A percentile compares a stretch with the other conserved stretches of the same genome.
Conservation (phyloP, 2,888 invertebrate genomes). For the Tetragnatha montana region DNA sequence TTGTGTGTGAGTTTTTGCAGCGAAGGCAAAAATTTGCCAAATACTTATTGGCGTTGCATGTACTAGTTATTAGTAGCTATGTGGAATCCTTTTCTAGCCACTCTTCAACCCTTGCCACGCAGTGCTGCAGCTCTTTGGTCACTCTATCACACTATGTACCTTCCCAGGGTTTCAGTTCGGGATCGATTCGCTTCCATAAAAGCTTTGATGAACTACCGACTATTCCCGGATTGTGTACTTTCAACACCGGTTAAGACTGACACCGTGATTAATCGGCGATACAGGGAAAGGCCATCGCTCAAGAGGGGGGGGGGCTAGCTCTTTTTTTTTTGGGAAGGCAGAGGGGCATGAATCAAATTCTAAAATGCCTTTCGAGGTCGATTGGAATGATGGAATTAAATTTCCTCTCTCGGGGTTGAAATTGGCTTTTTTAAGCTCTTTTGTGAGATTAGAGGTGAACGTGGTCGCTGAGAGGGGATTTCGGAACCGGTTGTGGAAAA, state of each 20-base stretch:
- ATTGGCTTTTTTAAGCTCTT: background rate
- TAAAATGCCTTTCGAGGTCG: slow-evolving; percentile 9
- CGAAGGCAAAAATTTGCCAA: too few relatives aligned
- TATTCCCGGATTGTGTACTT: slow-evolving; percentile 67
- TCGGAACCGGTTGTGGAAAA: too few relatives aligned
- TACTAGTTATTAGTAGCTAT: too few relatives aligned
- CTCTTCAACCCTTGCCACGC: background rate
- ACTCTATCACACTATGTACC: too few relatives aligned
- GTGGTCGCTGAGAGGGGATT: background rate
- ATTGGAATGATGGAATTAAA: slow-evolving; percentile 40
- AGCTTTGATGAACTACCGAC: slow-evolving; percentile 60
- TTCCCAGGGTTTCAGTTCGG: too few relatives aligned
- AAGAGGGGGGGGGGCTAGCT: slow-evolving; percentile 38
- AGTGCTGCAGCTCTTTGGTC: too few relatives aligned
- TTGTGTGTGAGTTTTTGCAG: too few relatives aligned
- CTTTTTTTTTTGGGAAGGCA: slow-evolving; percentile 28
- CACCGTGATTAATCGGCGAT: slow-evolving; percentile 63
- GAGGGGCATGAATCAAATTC: slow-evolving; percentile 56
- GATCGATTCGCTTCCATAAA: background rate
- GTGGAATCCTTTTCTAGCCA: too few relatives aligned
- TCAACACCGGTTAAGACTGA: slow-evolving; percentile 68
- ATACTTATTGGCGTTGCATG: too few relatives aligned
- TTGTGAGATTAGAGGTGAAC: background rate
- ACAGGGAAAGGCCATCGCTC: slow-evolving; percentile 49
- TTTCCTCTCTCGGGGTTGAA: slow-evolving; percentile 7